A percentile compares a stretch with the other conserved stretches of the same genome.
Evolutionary conservation across 92 coral and sea anemone species (phyloP).

Genomic region (Epizoanthus fatuus): DNA sequence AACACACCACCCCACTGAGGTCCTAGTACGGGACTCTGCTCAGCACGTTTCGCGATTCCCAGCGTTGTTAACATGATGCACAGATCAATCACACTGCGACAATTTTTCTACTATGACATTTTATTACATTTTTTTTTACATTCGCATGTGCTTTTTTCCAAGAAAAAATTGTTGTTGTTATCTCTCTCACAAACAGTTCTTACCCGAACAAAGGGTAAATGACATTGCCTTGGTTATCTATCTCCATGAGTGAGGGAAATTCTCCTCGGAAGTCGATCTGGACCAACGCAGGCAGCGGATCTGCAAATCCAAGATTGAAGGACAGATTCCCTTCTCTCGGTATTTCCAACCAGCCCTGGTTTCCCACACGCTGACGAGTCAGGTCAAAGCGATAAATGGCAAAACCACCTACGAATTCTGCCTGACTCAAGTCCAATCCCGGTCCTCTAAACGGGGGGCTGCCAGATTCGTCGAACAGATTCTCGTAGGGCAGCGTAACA

Average conservation of each 20-base stretch:
- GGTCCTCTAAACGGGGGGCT: not conserved
- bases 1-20: not conserved
- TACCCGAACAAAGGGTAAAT: conserved; percentile 27
- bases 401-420: not conserved
- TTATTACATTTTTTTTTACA: no score
- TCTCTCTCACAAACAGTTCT: no score
- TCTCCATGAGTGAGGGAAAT: conserved; percentile 46
- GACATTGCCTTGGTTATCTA: conserved; percentile 31
- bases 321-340: conserved; percentile 39
- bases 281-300: not conserved
- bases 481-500: not conserved
- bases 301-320: conserved; percentile 12
- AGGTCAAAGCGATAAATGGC: not conserved
- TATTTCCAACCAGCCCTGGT: conserved; percentile 3
- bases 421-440: not conserved
- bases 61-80: no score
- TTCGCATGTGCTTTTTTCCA: no score
- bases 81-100: no score
- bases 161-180: no score
- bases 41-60: no score
- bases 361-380: not conserved
- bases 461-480: not conserved
- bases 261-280: conserved; percentile 20
- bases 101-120: no score
- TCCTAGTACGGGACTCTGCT: no score